phyloP scores from a whole-genome alignment of 2,797 vertebrate genomes.

The Acipenser transmontanus region DNA sequence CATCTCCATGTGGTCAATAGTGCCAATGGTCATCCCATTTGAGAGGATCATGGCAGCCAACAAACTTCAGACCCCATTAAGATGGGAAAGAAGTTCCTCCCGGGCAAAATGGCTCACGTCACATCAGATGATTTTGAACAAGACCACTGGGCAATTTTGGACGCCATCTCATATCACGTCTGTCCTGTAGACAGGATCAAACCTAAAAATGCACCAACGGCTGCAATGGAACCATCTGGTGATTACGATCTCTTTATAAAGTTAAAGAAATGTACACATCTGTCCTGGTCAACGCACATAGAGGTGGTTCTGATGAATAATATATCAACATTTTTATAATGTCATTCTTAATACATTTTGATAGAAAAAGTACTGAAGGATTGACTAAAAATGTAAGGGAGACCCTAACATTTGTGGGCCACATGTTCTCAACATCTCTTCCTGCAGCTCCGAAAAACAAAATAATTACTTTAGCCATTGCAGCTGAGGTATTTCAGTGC shows the following conservation, averaged over 20 bases:
- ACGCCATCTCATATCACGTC: constrained; percentile 30
- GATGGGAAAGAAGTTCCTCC: constrained; percentile 27
- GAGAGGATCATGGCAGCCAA: constrained; percentile 23
- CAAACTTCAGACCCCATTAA: constrained; percentile 31
- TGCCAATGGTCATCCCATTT: background rate
- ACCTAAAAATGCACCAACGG: constrained; percentile 12
- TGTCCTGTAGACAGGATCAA: constrained; percentile 15
- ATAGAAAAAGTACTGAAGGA: no score
- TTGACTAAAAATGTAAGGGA: no score
- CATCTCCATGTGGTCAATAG: background rate
- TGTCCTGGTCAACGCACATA: no score
- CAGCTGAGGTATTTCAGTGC: no score
- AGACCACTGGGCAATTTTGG: constrained; percentile 22
- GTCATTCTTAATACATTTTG: no score
- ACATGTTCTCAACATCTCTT: no score
- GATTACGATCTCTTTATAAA: background rate
- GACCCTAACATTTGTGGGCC: no score
- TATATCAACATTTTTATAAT: no score
- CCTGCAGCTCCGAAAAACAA: no score
- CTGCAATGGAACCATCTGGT: background rate
- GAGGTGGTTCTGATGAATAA: no score
- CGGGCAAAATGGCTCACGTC: constrained; percentile 24
- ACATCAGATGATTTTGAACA: constrained; percentile 22
- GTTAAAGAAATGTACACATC: no score
- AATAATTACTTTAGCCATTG: no score